Evolutionary conservation across 2,797 vertebrate species (phyloP).

Genomic region (Takifugu rubripes): DNA sequence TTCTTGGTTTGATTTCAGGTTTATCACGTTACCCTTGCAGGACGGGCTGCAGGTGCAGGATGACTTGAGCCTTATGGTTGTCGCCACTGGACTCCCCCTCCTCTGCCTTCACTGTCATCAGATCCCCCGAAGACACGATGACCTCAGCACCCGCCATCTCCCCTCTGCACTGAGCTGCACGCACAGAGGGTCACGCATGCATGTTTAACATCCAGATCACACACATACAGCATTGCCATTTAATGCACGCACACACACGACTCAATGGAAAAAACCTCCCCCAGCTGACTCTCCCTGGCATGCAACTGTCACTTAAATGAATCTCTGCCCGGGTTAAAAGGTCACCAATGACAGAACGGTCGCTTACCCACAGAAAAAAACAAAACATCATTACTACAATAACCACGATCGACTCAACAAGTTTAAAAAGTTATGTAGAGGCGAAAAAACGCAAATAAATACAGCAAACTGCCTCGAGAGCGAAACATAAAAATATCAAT

Average conservation of each 20-base stretch:
- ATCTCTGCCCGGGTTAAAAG: constrained; percentile 35
- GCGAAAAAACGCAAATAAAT: not conserved
- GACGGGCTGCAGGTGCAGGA: constrained; percentile 85
- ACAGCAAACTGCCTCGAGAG: too few species aligned
- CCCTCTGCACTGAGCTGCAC: constrained; percentile 48
- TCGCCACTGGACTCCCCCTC: constrained; percentile 80
- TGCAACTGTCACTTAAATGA: constrained; percentile 39
- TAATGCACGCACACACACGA: constrained; percentile 33
- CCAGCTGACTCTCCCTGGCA: constrained; percentile 25
- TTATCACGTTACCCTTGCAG: constrained; percentile 80
- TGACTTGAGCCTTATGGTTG: constrained; percentile 83
- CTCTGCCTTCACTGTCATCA: constrained; percentile 82
- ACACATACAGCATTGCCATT: constrained; percentile 22
- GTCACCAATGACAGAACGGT: too few species aligned
- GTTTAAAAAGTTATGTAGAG: not conserved
- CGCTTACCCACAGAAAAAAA: too few species aligned
- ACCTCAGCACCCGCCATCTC: constrained; percentile 80
- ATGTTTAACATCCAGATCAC: constrained; percentile 39
- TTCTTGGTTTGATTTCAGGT: too few species aligned
- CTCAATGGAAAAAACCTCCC: constrained; percentile 30
- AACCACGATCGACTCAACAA: not conserved
- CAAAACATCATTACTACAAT: not conserved
- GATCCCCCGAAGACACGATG: constrained; percentile 83
- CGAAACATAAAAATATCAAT: too few species aligned
- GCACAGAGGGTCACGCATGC: constrained; percentile 34